Conservation (phyloP, 2,888 invertebrate genomes). For the Timema cristinae region DNA sequence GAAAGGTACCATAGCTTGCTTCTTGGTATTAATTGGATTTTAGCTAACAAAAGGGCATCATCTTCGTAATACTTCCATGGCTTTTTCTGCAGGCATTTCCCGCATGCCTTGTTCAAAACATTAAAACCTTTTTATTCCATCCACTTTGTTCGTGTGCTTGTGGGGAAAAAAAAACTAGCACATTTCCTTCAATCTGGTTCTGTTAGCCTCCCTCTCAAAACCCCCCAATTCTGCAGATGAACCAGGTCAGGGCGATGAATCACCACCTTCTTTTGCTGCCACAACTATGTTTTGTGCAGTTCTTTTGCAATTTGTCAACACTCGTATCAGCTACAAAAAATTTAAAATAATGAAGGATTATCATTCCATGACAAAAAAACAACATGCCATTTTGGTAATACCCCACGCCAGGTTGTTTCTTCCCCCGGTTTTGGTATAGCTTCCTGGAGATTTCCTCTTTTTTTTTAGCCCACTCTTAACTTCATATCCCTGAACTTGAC, state of each 20-base stretch:
- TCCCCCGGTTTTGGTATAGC: too few species aligned
- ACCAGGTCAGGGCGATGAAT: neutral
- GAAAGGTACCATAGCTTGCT: too few species aligned
- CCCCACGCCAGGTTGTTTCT: neutral
- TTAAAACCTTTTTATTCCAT: too few species aligned
- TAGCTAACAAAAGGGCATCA: too few species aligned
- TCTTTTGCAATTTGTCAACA: neutral
- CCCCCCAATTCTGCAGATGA: neutral
- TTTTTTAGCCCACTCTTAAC: neutral
- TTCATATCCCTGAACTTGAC: neutral
- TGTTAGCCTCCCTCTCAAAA: neutral
- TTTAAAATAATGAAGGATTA: neutral
- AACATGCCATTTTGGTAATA: neutral
- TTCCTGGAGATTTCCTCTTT: neutral
- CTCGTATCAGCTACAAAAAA: neutral
- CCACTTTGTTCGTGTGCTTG: constrained; percentile 1
- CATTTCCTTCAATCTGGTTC: neutral
- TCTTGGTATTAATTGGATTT: too few species aligned
- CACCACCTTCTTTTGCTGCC: neutral
- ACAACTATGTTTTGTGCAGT: neutral
- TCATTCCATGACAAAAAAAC: too few species aligned
- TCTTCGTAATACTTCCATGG: too few species aligned
- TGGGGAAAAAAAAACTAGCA: neutral
- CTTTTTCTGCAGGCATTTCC: too few species aligned
- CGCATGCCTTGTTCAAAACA: too few species aligned